Base-by-base conservation (phyloP, 1,140 invertebrate species). In the Aporrectodea caliginosa region DNA sequence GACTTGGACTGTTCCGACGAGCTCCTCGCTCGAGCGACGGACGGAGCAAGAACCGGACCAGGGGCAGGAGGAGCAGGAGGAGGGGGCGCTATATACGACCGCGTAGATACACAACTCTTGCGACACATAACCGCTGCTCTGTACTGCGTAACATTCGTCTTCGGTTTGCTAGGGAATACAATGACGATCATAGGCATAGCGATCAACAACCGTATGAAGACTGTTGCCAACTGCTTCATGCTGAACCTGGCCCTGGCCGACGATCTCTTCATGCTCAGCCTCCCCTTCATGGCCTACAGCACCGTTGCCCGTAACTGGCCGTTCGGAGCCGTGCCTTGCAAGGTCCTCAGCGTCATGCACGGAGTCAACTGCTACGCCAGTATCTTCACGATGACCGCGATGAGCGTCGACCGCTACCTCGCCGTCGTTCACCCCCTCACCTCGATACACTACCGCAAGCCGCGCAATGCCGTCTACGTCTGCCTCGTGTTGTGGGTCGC, bases 331-430 rank as follows among this genome's bases (percentile, higher is more conserved):
- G 70, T 2, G n/a, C 70, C 27, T 14, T 72, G 70, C 27, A 72
- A 72, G 70, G 31, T 88, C 29, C 87, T 86, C 81, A 86, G 97
- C 92, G 95, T 94, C 16, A 93, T 93, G 0, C 97, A 95, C 0
- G 95, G 94, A 33, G 95, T 98, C 74, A 98, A 97, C 84, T 95
- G 98, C 86, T 98, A 98, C 85, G 97, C 95, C 0, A 95, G 94
- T 82, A 95, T 94, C 71, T 94, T 98, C 79, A 95, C 97, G 83
- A 89, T 98, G 16, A 94, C 95, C 77, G 95, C 98, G 58, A 97
- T 98, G 95, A 95, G 94, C 79, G 95, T 94, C 0, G 97, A 98
- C 88, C 90, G 97, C 35, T 80, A 80, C 69, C 68, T 80, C 6
- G 79, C 79, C 31, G 79, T 80, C 69, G 69, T 58, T 33, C 77